phyloP scores from a whole-genome alignment of 2,113 vertebrate genomes.

The Monopterus albus region DNA sequence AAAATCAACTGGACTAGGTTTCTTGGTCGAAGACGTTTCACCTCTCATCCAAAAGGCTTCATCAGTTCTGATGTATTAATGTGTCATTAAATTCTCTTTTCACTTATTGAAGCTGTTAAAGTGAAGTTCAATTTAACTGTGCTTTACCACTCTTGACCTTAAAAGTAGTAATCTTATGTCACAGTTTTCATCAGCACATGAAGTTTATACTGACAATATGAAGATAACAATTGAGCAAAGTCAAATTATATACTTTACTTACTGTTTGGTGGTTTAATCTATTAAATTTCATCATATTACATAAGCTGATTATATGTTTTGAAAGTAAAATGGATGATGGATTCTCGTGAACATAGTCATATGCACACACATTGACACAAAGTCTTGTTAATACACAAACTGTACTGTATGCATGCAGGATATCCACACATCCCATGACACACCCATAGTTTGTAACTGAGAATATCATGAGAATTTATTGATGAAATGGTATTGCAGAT shows the following conservation, averaged over 20 bases:
- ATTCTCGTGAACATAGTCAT: conserved; percentile 21
- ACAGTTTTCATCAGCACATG: background rate
- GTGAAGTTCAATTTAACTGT: too few species aligned
- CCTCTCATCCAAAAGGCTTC: too few species aligned
- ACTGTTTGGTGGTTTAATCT: background rate
- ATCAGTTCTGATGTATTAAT: too few species aligned
- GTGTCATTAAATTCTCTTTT: too few species aligned
- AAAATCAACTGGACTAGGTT: too few species aligned
- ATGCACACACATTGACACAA: conserved; percentile 2
- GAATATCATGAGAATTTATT: conserved; percentile 65
- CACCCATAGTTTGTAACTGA: conserved; percentile 41
- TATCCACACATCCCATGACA: conserved; percentile 32
- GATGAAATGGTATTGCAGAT: conserved; percentile 46
- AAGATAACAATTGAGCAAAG: background rate
- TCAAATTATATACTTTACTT: background rate
- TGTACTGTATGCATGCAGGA: conserved; percentile 4
- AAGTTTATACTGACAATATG: background rate
- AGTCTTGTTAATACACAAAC: conserved; percentile 19
- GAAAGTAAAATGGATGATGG: conserved; percentile 9
- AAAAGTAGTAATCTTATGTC: too few species aligned
- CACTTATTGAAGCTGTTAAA: background rate
- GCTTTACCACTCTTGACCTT: too few species aligned
- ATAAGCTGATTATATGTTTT: background rate
- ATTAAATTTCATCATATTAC: background rate
- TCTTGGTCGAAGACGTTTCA: too few species aligned